Base-by-base conservation (phyloP, 2,113 vertebrate genomes). In the Globicephala melas region DNA sequence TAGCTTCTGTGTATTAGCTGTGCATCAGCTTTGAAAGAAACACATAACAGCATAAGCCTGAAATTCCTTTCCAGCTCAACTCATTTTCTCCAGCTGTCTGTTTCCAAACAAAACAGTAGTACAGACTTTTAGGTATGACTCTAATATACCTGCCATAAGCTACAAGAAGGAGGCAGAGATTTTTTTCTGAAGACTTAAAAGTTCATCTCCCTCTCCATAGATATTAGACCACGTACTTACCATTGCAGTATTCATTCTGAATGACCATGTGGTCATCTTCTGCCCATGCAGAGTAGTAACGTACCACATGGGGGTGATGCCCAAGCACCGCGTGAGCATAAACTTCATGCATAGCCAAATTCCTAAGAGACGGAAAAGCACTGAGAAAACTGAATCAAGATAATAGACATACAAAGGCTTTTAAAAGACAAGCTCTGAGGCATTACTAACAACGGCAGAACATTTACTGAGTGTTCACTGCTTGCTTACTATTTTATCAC, bases 231-330 rank as follows among this genome's bases (percentile, higher is more conserved):
- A 4, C 62, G 20, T n/a, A 91, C 99, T 97, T 97, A 99, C 99
- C 99, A 18, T 99, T 99, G 97, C 99, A 99, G 96, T 99, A 99
- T 23, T 99, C 99, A 20, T 99, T 99, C 96, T 99, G 99, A 97
- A 99, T 99, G 83, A 99, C 99, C 99, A 99, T 99, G 96, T 99
- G 99, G 76, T 99, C 98, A 0, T 99, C 99, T 95, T 99, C 99
- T 8, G 99, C 99, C 99, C 99, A 99, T 0, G 99, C 99, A 0
- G 99, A 99, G 96, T 99, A 99, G 98, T 99, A 99, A 26, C 99
- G 99, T 4, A 99, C 99, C 2, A 99, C 99, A 0, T 99, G 99
- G 11, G 99, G 99, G 93, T 99, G 99, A 96, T 99, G 99, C 1
- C 99, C 99, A 0, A 99, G 99, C 62, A 99, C 99, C 0, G 99